phyloP scores from a whole-genome alignment of 2,888 invertebrate species.

The Nymphalis urticae region DNA sequence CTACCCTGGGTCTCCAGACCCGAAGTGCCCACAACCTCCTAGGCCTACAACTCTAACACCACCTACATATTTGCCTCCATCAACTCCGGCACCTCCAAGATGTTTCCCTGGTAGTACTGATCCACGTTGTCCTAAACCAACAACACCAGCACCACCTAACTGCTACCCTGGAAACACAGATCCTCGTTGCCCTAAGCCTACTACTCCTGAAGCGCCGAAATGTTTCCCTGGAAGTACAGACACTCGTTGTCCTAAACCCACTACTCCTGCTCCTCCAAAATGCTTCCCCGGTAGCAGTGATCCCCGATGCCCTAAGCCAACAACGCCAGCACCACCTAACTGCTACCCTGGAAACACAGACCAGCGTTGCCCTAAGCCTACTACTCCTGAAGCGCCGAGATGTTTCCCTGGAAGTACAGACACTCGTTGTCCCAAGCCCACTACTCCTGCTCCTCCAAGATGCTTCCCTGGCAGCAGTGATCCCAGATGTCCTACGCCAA shows the following conservation, averaged over 20 bases:
- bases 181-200: conserved; percentile 41
- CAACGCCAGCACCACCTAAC: conserved; percentile 38
- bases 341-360: conserved; percentile 55
- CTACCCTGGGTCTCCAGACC: conserved; percentile 45
- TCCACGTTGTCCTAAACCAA: conserved; percentile 15
- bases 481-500: conserved; percentile 34
- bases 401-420: conserved; percentile 41
- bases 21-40: conserved; percentile 45
- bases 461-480: conserved; percentile 43
- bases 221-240: conserved; percentile 42
- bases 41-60: conserved; percentile 42
- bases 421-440: conserved; percentile 41
- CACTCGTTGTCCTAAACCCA: conserved; percentile 41
- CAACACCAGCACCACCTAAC: conserved; percentile 38
- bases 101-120: conserved; percentile 41
- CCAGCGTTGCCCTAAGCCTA: conserved; percentile 46
- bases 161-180: conserved; percentile 56
- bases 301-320: conserved; percentile 44
- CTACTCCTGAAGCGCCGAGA: conserved; percentile 43
- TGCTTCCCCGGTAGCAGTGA: conserved; percentile 47
- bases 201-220: conserved; percentile 1
- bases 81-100: conserved; percentile 41
- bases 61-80: conserved; percentile 47
- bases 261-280: conserved; percentile 37
- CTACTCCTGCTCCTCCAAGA: conserved; percentile 43